phyloP scores from a whole-genome alignment of 2,113 vertebrate genomes.

The Peromyscus maniculatus region DNA sequence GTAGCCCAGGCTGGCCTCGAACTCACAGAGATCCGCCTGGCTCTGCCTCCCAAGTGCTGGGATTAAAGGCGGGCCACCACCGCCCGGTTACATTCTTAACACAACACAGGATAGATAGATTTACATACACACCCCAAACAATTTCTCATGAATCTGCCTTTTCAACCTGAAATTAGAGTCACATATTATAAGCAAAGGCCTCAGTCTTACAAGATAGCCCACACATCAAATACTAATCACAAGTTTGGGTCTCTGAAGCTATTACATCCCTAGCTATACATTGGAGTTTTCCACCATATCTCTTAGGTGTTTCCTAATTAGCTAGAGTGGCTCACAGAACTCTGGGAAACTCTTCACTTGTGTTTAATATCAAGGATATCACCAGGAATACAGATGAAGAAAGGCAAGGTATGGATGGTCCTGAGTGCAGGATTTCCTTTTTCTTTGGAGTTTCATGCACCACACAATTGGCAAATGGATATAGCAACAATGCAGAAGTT shows the following conservation, averaged over 20 bases:
- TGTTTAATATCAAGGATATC: not conserved
- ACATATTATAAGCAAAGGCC: not conserved
- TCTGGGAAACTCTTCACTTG: not conserved
- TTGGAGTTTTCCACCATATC: not conserved
- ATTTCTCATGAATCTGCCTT: not conserved
- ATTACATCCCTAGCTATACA: not conserved
- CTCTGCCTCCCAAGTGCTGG: too few relatives aligned
- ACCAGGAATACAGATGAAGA: not conserved
- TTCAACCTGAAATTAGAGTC: not conserved
- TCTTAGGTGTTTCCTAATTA: not conserved
- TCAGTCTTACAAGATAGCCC: not conserved
- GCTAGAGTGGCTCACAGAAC: not conserved
- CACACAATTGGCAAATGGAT: not conserved
- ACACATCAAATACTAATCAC: not conserved
- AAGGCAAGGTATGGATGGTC: not conserved
- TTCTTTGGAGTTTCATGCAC: accelerated
- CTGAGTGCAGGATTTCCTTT: not conserved
- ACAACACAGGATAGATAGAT: not conserved
- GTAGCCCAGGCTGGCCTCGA: too few relatives aligned
- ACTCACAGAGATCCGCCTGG: too few relatives aligned
- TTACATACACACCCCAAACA: not conserved
- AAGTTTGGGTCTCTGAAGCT: not conserved
- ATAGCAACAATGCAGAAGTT: not conserved
- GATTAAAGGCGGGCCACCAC: too few relatives aligned
- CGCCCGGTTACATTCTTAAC: not conserved